Evolutionary conservation across 23 tunicate genomes (phyloP).

Genomic region (Ascidia mentula): DNA sequence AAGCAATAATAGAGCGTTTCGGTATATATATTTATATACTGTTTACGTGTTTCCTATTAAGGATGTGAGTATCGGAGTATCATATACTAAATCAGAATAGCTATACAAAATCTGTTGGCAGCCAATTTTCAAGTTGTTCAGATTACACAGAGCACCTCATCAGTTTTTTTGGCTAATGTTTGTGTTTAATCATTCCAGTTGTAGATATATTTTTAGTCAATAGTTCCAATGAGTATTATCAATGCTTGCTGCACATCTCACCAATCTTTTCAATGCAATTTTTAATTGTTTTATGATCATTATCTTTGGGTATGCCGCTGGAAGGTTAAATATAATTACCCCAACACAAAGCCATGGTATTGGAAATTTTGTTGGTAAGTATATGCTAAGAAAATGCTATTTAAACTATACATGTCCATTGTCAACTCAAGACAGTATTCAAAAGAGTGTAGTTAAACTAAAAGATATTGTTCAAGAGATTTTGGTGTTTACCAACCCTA

Average conservation of each 20-base stretch:
- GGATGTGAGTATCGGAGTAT: no score
- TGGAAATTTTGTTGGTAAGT: slow-evolving; percentile 76
- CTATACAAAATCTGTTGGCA: no score
- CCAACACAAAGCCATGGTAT: slow-evolving; percentile 69
- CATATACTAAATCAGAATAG: no score
- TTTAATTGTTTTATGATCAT: slow-evolving; percentile 81
- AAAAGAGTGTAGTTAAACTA: background rate
- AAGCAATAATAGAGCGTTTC: no score
- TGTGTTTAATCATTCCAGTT: no score
- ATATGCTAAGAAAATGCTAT: background rate
- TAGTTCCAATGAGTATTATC: no score
- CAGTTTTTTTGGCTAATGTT: no score
- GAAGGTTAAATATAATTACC: slow-evolving; percentile 60
- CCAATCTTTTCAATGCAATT: slow-evolving; percentile 67
- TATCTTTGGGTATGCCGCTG: slow-evolving; percentile 79
- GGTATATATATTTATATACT: no score
- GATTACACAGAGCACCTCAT: no score
- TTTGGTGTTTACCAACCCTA: background rate
- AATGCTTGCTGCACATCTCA: slow-evolving; percentile 26
- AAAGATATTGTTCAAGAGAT: background rate
- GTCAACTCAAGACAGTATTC: background rate
- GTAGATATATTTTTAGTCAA: no score
- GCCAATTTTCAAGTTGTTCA: no score
- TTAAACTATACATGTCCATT: background rate
- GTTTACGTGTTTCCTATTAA: no score